Base-by-base conservation (phyloP, 2,797 vertebrate genomes). In the Myiotriccus ornatus region DNA sequence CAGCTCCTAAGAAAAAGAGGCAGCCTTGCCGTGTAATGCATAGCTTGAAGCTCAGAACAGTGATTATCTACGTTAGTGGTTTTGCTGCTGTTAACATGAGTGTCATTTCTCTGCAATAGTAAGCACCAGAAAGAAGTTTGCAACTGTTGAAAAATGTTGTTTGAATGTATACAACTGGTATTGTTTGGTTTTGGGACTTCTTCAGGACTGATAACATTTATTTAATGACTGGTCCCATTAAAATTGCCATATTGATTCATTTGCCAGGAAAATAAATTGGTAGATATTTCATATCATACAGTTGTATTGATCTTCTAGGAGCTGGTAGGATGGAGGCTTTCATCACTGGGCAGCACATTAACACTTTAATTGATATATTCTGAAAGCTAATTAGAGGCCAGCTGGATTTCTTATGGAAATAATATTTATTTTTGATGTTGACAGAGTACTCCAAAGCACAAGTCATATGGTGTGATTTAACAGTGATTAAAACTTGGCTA, bases 231-330 rank as follows among this genome's bases (percentile, higher is more conserved):
- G 64, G 32, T 92, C 28, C 57, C 60, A 82, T 96, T 94, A 94
- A 96, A 94, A 92, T 74, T 53, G 57, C 64, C 12, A 9, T 73
- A 97, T 95, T 49, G 92, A 97, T 96, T 90, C 5, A 59, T 90
- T 90, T 94, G 86, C 85, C 94, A 96, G 71, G 82, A 94, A 97
- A 95, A 97, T 79, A 92, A 92, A 94, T 97, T 44, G 74, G 80
- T 78, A 68, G 37, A 18, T 78, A 75, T 84, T 60, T 96, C 76
- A 39, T 88, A 82, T 55, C 68, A 71, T 71, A 49, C 69, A 32
- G 27, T 53, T 10, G 19, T 86, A 93, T 95, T 94, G 91, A 94
- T 96, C 89, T 89, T 64, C 53, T 43, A 84, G 52, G 78, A 56
- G 41, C 53, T 85, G 77, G 59, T 76, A 52, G 83, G 71, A 83